phyloP scores from a whole-genome alignment of 2,888 invertebrate genomes.

The Diarsia mendica region DNA sequence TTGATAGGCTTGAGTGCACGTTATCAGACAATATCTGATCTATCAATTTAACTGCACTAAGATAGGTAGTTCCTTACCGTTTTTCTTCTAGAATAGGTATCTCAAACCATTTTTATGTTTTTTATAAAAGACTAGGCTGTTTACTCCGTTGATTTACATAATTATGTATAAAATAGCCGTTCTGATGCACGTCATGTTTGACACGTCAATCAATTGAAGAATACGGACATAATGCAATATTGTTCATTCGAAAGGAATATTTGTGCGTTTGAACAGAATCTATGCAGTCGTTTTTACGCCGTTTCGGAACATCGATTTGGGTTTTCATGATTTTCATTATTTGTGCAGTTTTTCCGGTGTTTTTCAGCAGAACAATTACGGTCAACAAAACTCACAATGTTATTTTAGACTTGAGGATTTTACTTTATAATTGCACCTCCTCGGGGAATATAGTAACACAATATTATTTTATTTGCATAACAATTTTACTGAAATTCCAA shows the following conservation, averaged over 20 bases:
- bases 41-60: background rate
- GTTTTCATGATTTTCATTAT: too few relatives aligned
- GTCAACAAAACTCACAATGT: background rate
- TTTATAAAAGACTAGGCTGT: too few relatives aligned
- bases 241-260: too few relatives aligned
- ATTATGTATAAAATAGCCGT: too few relatives aligned
- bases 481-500: conserved; percentile 5
- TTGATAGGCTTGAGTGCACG: background rate
- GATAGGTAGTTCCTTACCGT: background rate
- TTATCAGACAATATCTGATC: background rate
- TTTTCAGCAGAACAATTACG: background rate
- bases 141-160: too few relatives aligned
- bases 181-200: too few relatives aligned
- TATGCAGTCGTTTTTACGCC: too few relatives aligned
- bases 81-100: background rate
- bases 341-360: too few relatives aligned
- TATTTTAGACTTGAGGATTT: conserved; percentile 18
- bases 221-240: too few relatives aligned
- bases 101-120: background rate
- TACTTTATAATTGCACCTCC: background rate
- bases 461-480: conserved; percentile 12
- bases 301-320: too few relatives aligned
- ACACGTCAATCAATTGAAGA: too few relatives aligned
- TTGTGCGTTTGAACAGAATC: too few relatives aligned
- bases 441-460: background rate